Percentiles rank a stretch among this genome's conserved stretches.
These are phyloP conservation scores for Drosophila pectinifera DNA, from an alignment of 1,140 invertebrate genomes.

Conservation along the genomic window DNA sequence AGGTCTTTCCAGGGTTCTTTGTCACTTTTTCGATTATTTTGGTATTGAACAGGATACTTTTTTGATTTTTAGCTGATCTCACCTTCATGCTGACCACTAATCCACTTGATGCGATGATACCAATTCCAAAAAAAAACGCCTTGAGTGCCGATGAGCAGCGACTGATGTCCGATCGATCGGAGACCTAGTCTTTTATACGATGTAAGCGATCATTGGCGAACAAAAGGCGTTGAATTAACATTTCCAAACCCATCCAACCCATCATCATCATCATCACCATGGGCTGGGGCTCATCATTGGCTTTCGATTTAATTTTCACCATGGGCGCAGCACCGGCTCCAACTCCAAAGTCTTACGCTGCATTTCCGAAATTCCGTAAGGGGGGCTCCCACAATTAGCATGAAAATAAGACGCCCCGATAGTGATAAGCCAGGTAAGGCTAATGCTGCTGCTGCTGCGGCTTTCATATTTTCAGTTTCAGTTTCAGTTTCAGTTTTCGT, in stretches of 20 bases:
- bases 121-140: conserved; percentile 47
- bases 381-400: conserved; percentile 67
- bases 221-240: conserved; percentile 75
- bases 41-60: conserved; percentile 3
- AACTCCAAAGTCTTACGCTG: conserved; percentile 41
- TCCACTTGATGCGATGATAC: conserved; percentile 60
- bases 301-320: conserved; percentile 58
- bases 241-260: conserved; percentile 50
- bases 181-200: conserved; percentile 67
- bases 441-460: not conserved
- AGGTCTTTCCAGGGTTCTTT: not conserved
- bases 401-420: conserved; percentile 62
- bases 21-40: not conserved
- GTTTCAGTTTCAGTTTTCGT: conserved; percentile 1
- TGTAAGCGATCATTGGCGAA: conserved; percentile 29
- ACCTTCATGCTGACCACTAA: conserved; percentile 75
- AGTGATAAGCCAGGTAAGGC: conserved; percentile 35
- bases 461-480: conserved; percentile 39
- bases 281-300: conserved; percentile 13
- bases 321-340: conserved; percentile 28
- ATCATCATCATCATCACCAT: conserved; percentile 8
- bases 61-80: conserved; percentile 14
- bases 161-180: conserved; percentile 63
- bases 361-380: conserved; percentile 80
- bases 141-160: conserved; percentile 56